Evolutionary conservation across 2,888 invertebrate genomes (phyloP).

Genomic region (Resseliella maxima): DNA sequence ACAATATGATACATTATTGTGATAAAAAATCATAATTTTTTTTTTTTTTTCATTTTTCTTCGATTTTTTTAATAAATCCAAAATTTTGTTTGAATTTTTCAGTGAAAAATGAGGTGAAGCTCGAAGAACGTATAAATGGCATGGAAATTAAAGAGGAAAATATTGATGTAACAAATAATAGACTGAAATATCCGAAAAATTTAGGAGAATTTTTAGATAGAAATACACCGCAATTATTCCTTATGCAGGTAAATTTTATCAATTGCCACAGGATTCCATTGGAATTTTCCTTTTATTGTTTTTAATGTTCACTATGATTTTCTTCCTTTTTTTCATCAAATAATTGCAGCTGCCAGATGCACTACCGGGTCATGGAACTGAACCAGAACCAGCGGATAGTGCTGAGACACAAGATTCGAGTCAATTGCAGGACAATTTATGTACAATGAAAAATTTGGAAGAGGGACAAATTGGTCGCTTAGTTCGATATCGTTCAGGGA

Average conservation of each 20-base stretch:
- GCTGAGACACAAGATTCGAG: slow-evolving; percentile 45
- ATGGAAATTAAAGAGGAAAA: slow-evolving; percentile 47
- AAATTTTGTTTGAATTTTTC: background rate
- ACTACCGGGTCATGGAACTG: slow-evolving; percentile 62
- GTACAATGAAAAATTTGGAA: slow-evolving; percentile 68
- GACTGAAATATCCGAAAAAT: slow-evolving; percentile 63
- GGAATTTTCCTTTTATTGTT: background rate
- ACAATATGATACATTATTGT: too few relatives aligned
- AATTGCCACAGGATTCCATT: background rate
- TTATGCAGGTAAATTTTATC: slow-evolving; percentile 63
- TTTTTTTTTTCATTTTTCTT: background rate
- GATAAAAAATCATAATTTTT: too few relatives aligned
- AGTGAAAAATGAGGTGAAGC: slow-evolving; percentile 29
- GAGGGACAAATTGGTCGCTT: slow-evolving; percentile 73
- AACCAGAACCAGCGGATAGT: slow-evolving; percentile 59
- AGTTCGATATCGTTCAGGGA: slow-evolving; percentile 71
- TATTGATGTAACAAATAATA: background rate
- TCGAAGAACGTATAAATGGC: background rate
- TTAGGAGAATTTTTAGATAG: slow-evolving; percentile 63
- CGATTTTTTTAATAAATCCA: background rate
- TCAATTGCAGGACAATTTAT: slow-evolving; percentile 59
- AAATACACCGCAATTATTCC: slow-evolving; percentile 63
- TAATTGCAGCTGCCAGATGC: slow-evolving; percentile 64
- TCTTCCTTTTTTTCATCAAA: background rate
- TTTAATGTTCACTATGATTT: background rate